Evolutionary conservation across 2,113 vertebrate species (phyloP), one percentile per base, ranked within the genome.

Genomic region (Genyomyrus donnyi): DNA sequence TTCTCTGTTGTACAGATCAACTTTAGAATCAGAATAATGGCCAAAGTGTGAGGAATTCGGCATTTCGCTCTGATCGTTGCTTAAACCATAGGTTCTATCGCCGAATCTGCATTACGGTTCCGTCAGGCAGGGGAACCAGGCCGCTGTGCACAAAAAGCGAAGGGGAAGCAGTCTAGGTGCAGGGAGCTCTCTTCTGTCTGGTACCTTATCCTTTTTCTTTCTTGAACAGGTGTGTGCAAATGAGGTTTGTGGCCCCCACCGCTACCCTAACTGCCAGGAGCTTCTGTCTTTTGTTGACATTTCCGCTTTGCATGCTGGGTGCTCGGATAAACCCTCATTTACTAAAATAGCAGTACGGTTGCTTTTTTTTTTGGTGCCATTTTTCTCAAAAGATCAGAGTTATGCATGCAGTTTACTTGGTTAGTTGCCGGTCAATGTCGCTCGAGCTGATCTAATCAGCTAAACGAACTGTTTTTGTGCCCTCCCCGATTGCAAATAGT

Each of bases 401-500:
- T 21, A 10, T 10, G 83, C 83, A 9, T n/a, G 21, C 45, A 21
- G 77, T 42, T 80, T n/a, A n/a, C 21, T 48, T n/a, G 83, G 27
- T 70, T 70, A 70, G 62, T 13, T 5, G 62, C 62, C n/a, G 9
- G 62, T 48, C 19, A 9, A 1, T 24, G 21, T 85, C 8, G 3
- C 8, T 48, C 19, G 10, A 2, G 24, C 39, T 13, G 45, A 87
- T 87, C 46, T 15, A 80, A 31, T 56, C 50, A 77, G 89, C 84
- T 90, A 88, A 91, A 45, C 87, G 90, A 87, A 77, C 90, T 5
- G 50, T 70, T n/a, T 90, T 62, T 88, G 90, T 46, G 88, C 84
- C 90, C 84, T 53, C 88, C 49, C 66, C 19, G 2, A 88, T 66
- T 52, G 70, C 45, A 52, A 89, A 53, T 83, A 45, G 52, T 35